These are phyloP conservation scores for Myotis pilosus DNA, from an alignment of 2,797 vertebrate genomes.

Conservation along the genomic window DNA sequence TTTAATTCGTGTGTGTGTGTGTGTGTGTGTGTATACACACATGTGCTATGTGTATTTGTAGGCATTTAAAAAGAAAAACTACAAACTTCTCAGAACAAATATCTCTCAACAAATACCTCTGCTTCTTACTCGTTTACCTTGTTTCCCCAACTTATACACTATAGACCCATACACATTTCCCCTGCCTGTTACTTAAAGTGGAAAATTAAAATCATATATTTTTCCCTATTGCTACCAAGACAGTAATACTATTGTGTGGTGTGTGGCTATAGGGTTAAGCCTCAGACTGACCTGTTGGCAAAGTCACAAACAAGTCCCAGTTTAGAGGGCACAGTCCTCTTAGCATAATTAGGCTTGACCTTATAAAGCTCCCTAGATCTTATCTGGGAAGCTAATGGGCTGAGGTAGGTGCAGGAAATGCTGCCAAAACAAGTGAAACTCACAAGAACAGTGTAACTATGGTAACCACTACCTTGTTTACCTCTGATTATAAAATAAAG, in stretches of 20 bases:
- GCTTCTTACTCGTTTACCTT: not conserved
- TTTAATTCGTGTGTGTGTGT: not conserved
- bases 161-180: constrained; percentile 23
- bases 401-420: no score
- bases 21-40: not conserved
- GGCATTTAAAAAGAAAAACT: not conserved
- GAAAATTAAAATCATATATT: constrained; percentile 65
- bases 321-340: no score
- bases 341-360: no score
- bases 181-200: constrained; percentile 60
- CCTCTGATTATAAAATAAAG: no score
- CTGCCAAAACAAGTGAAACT: no score
- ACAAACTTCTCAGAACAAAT: not conserved
- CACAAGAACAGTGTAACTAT: no score
- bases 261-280: no score
- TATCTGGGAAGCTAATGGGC: no score
- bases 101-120: not conserved
- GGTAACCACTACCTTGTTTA: no score
- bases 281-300: no score
- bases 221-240: constrained; percentile 10
- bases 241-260: constrained; percentile 34
- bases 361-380: no score
- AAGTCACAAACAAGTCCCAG: no score
- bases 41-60: not conserved
- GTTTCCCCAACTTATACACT: not conserved